A percentile compares a stretch with the other conserved stretches of the same genome.
phyloP scores from a whole-genome alignment of 2,113 vertebrate genomes.

The Paradoxurus hermaphroditus region DNA sequence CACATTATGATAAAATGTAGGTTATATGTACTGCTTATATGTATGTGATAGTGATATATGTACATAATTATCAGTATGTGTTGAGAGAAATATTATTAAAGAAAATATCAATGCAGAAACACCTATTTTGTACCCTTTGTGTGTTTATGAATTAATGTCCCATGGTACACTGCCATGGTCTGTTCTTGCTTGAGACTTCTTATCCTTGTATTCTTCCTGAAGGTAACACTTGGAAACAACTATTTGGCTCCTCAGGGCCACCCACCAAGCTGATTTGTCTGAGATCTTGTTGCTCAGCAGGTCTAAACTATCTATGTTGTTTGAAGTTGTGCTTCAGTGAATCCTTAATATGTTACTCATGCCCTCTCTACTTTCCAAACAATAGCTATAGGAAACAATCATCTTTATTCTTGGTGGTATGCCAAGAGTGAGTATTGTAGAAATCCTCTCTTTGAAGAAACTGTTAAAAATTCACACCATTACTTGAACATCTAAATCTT shows the following conservation, averaged over 20 bases:
- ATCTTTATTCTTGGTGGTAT: neutral
- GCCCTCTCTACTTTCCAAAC: neutral
- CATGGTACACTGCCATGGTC: neutral
- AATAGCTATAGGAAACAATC: neutral
- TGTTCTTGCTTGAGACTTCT: neutral
- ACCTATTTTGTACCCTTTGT: neutral
- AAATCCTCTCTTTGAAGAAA: neutral
- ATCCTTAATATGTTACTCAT: slow-evolving; percentile 33
- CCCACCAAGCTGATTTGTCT: neutral
- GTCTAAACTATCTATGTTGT: neutral
- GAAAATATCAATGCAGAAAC: neutral
- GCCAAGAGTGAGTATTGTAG: neutral
- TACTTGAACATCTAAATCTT: neutral
- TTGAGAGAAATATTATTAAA: neutral
- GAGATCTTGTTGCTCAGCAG: slow-evolving; percentile 49
- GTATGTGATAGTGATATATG: neutral
- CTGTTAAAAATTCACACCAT: neutral
- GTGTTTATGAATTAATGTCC: neutral
- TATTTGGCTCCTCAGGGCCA: neutral
- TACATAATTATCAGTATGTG: neutral
- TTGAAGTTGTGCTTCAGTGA: slow-evolving; percentile 47
- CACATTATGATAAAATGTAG: neutral
- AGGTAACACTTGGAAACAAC: neutral
- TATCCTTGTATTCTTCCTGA: neutral
- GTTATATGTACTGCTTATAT: neutral